phyloP scores from a whole-genome alignment of 2,888 invertebrate species.

The Tetheella fluctuosa region DNA sequence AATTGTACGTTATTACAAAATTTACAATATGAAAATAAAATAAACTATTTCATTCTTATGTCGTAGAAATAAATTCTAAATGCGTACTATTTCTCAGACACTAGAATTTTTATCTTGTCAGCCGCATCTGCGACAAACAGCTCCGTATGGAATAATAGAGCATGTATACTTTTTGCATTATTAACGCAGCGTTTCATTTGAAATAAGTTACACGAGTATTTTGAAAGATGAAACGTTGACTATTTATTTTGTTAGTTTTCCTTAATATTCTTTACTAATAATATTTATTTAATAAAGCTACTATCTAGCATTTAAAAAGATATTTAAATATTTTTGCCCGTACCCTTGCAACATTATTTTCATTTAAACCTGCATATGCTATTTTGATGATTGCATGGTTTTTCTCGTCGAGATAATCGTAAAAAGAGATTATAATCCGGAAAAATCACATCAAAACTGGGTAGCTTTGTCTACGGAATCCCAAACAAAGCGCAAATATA shows the following conservation, averaged over 20 bases:
- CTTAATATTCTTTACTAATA: too few species aligned
- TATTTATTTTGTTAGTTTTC: too few species aligned
- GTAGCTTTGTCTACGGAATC: constrained; percentile 4
- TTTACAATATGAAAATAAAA: background rate
- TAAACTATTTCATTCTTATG: background rate
- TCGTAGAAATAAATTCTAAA: background rate
- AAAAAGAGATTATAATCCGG: constrained; percentile 11
- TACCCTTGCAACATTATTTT: background rate
- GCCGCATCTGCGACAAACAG: constrained; percentile 28
- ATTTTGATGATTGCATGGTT: background rate
- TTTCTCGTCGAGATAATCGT: background rate
- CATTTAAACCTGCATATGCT: background rate
- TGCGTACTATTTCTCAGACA: background rate
- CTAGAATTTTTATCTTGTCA: constrained; percentile 13
- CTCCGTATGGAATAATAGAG: constrained; percentile 22
- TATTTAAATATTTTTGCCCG: too few species aligned
- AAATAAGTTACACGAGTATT: background rate
- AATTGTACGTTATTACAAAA: background rate
- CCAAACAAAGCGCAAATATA: constrained; percentile 10
- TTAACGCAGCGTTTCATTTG: background rate
- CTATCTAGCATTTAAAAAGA: too few species aligned
- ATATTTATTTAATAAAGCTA: too few species aligned
- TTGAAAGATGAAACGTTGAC: background rate
- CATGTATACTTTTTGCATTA: background rate
- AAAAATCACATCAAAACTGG: constrained; percentile 10